Evolutionary conservation across 2,113 vertebrate species (phyloP), one percentile per base, ranked within the genome.

Genomic region (Peucedramus taeniatus): DNA sequence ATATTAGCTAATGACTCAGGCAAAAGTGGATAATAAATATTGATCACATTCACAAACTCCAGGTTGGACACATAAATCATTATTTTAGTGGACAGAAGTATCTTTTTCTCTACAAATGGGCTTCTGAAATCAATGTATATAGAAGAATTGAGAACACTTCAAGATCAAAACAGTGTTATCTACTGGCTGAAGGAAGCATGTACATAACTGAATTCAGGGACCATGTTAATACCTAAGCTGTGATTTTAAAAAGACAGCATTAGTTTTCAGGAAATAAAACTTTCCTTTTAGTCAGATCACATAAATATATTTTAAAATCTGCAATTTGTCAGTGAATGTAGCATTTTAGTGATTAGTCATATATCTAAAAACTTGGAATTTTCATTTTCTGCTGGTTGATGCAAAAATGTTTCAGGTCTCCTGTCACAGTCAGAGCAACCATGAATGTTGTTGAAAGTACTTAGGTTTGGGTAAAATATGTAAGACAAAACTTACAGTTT

Each of bases 11-110:
- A 91, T 70, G 60, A 56, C 22, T 96, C 7, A 56, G 40, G 20
- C 30, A 90, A 49, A 96, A 91, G 61, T 57, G 33, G 63, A 39
- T 95, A 86, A 91, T 87, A 87, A 94, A 64, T 85, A 91, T 83
- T 87, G 81, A 85, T 91, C n/a, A 19, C 45, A n/a, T 61, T 87
- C 37, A 68, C 26, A 85, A 79, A 65, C 49, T 49, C 47, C 10
- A 75, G 61, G n/a, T 10, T 64, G 39, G 53, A 45, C 33, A 47
- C 35, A 69, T 72, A 89, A 91, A 89, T 89, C 81, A 74, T 84
- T 91, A 69, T 93, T 82, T 79, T n/a, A 30, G 27, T 69, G n/a
- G 15, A 26, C 39, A 92, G 79, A 93, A 69, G 33, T 69, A 68
- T 89, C 45, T 87, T 44, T 84, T 70, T 81, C 47, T 87, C 33